Conservation (phyloP, 1,140 invertebrate species). For the Lepidurus couesii region DNA sequence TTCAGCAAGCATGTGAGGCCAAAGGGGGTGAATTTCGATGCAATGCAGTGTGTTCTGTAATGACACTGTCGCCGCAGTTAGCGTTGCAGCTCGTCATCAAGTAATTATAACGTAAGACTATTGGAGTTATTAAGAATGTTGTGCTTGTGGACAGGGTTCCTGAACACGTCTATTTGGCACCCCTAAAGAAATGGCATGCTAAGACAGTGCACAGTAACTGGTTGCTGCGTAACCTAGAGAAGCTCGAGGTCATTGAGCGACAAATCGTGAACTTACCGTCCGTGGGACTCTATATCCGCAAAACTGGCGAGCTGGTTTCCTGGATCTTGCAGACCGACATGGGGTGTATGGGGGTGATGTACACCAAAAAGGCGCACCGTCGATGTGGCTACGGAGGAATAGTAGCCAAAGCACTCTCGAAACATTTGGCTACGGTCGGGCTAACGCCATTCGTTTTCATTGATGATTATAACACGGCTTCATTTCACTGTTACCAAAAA, state of each 20-base stretch:
- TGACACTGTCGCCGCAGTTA: not conserved
- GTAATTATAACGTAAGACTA: not conserved
- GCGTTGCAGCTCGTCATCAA: not conserved
- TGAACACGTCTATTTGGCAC: not conserved
- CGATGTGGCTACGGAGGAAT: not conserved
- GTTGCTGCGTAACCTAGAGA: not conserved
- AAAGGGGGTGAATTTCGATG: not conserved
- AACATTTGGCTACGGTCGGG: not conserved
- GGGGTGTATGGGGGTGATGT: not conserved
- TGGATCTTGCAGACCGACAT: not conserved
- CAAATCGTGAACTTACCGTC: not conserved
- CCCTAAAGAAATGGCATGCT: not conserved
- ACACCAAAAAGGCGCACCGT: conserved; percentile 1
- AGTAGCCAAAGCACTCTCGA: not conserved
- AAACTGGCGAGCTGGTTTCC: not conserved
- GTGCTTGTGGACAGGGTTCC: not conserved
- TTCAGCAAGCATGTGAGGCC: not conserved
- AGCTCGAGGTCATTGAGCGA: not conserved
- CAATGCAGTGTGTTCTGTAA: not conserved
- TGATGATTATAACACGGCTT: not conserved
- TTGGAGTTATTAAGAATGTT: not conserved
- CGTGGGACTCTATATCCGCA: not conserved
- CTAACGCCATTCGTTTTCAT: not conserved
- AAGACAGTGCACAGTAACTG: not conserved
- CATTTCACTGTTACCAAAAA: not conserved